A percentile compares a stretch with the other conserved stretches of the same genome.
Conservation (phyloP, 2,797 vertebrate genomes). For the Spinus olivaceus region DNA sequence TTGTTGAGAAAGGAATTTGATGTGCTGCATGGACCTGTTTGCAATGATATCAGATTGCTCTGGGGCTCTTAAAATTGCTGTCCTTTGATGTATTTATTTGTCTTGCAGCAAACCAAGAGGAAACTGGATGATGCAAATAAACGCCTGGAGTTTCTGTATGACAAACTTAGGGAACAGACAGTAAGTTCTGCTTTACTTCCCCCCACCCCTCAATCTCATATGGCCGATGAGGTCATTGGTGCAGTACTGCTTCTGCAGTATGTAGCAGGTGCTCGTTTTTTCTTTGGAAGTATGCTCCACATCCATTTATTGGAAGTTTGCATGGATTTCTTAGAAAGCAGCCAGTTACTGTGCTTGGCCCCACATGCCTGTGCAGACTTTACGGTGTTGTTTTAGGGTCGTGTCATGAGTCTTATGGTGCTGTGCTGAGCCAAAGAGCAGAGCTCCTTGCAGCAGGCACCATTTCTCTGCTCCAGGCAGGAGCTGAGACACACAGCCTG, state of each 20-base stretch:
- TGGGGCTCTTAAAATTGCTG: background rate
- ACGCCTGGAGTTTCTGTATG: conserved; percentile 92
- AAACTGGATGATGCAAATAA: conserved; percentile 97
- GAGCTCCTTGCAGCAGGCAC: background rate
- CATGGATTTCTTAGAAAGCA: background rate
- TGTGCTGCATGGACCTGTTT: background rate
- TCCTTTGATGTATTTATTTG: background rate
- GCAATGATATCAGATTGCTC: background rate
- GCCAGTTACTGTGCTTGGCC: background rate
- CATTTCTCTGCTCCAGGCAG: background rate
- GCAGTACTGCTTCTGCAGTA: background rate
- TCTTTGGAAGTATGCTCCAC: background rate
- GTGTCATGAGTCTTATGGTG: background rate
- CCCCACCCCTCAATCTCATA: fast-evolving
- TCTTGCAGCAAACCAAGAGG: conserved; percentile 93
- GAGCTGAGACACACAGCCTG: background rate
- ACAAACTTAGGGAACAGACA: conserved; percentile 95
- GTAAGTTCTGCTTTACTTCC: conserved; percentile 76
- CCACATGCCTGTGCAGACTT: background rate
- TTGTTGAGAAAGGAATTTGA: background rate
- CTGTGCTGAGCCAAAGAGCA: background rate
- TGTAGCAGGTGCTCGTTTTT: background rate
- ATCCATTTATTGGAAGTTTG: background rate
- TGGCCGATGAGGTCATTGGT: background rate
- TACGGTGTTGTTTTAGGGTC: background rate